A percentile compares a stretch with the other conserved stretches of the same genome.
Evolutionary conservation across 2,113 vertebrate species (phyloP).

Genomic region (Myiagra hebetior): DNA sequence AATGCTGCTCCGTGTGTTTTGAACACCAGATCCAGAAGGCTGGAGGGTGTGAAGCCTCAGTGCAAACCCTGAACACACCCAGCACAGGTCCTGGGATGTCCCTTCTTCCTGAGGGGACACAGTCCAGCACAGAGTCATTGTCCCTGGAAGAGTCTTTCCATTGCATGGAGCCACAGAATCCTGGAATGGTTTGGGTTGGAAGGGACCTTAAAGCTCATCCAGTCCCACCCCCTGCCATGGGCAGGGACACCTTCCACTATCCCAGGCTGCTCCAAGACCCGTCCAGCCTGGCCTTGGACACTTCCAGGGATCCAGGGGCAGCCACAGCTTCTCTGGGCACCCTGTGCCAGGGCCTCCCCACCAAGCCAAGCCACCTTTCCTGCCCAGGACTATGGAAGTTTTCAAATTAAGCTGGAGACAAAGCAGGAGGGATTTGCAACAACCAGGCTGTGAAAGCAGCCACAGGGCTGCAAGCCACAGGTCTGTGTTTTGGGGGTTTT

Average conservation of each 20-base stretch:
- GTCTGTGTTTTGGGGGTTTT: background rate
- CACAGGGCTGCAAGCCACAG: fast-evolving
- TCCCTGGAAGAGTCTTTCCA: background rate
- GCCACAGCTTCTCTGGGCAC: background rate
- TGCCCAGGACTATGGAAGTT: background rate
- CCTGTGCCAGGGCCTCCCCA: background rate
- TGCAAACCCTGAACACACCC: background rate
- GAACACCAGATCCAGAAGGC: background rate
- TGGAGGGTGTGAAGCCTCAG: fast-evolving
- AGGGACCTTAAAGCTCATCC: background rate
- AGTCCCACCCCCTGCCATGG: fast-evolving
- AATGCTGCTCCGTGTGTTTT: background rate
- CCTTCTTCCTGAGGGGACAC: background rate
- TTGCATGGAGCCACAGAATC: background rate
- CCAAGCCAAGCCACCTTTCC: background rate
- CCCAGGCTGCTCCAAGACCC: fast-evolving
- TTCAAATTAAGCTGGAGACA: background rate
- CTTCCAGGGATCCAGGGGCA: background rate
- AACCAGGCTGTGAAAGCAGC: background rate
- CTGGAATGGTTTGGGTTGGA: background rate
- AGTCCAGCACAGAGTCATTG: background rate
- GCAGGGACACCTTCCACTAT: fast-evolving
- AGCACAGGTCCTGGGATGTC: background rate
- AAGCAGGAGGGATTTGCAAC: background rate
- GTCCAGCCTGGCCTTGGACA: fast-evolving